Base-by-base conservation (phyloP, 1,140 invertebrate genomes). In the Pissodes strobi region DNA sequence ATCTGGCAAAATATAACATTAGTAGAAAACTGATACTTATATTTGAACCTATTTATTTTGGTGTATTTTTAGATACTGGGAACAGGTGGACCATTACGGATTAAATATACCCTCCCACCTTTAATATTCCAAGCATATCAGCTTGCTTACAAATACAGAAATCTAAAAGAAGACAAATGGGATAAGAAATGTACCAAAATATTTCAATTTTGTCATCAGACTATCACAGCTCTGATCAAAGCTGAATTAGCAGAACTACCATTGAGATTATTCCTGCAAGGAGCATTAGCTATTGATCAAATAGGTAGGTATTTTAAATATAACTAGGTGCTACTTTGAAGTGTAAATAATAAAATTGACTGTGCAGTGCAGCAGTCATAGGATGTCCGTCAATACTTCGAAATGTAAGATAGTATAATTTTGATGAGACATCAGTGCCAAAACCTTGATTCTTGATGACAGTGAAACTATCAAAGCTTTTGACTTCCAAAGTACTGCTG, bases 131-230 rank as follows among this genome's bases (percentile, higher is more conserved):
- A 95, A 76, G 94, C 95, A 0, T 98, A 95, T 74, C 88, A 91
- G 63, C 81, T 99, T 21, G 92, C 95, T 0, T 91, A 91, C 72
- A 87, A 87, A 39, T 98, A 94, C 74, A 89, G 89, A 75, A 83
- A 88, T 12, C 76, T 88, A 4, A 85, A 87, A 70, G 88, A 93
- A 61, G 93, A 95, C 51, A 94, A 96, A 82, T 99, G 97, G 95
- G 92, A 97, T 75, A 97, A 96, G 76, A 99, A 99, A 77, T 96
- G 95, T 72, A 90, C 94, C 74, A 98, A 98, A 80, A 97, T 99
- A 49, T 98, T 99, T 80, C 92, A 97, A 76, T 99, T 98, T 78
- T 98, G 95, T 75, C 95, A 98, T 76, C 89, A 93, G 64, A 98
- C 95, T 1, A 97, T 99, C 64, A 90, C 87, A 19, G 90, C 92